Conservation (phyloP, 92 coral and sea anemone genomes). For the Epizoanthus rinbou region DNA sequence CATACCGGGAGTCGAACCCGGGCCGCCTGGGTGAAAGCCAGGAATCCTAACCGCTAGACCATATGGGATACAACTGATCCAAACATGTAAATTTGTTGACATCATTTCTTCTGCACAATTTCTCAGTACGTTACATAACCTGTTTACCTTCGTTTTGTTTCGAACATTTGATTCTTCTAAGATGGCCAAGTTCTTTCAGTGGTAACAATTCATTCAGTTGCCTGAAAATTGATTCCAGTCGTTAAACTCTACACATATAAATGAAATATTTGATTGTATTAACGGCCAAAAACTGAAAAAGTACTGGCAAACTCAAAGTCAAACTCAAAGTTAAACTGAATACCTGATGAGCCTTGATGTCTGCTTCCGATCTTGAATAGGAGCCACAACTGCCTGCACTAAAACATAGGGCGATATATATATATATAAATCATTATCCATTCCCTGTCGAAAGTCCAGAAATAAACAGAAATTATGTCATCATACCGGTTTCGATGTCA, state of each 20-base stretch:
- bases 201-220: conserved; percentile 64
- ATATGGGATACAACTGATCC: conserved; percentile 81
- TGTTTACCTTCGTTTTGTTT: conserved; percentile 50
- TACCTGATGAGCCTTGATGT: conserved; percentile 85
- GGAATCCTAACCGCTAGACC: conserved; percentile 99
- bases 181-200: conserved; percentile 65
- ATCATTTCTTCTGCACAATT: background rate
- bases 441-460: background rate
- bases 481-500: conserved; percentile 75
- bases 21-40: conserved; percentile 96
- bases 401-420: background rate
- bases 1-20: conserved; percentile 72
- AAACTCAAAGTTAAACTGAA: background rate
- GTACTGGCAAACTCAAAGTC: too few species aligned
- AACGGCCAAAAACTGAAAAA: background rate
- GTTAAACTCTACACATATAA: background rate
- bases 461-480: background rate
- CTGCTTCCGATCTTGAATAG: conserved; percentile 68
- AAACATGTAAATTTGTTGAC: background rate
- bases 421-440: background rate
- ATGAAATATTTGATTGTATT: background rate
- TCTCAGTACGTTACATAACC: background rate
- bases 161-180: conserved; percentile 65
- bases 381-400: conserved; percentile 81
- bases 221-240: conserved; percentile 40